Percentiles rank a stretch among this genome's conserved stretches.
Evolutionary conservation across 2,113 vertebrate genomes (phyloP).

Genomic region (Pluvialis apricaria): DNA sequence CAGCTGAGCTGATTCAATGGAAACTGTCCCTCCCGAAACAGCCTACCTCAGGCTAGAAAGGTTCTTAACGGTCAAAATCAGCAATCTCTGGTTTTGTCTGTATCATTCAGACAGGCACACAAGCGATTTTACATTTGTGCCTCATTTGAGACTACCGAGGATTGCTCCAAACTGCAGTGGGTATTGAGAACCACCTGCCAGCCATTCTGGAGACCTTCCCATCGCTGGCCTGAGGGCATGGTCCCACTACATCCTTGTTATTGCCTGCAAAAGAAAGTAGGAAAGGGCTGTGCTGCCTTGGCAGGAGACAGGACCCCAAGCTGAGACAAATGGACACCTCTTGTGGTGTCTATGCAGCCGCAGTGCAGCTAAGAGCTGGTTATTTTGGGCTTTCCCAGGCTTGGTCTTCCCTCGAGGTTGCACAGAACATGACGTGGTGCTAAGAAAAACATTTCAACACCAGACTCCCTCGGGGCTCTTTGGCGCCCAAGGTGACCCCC

Average conservation of each 20-base stretch:
- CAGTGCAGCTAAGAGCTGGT: background rate
- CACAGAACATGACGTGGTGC: background rate
- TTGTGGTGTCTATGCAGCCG: background rate
- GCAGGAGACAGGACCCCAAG: background rate
- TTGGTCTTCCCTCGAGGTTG: background rate
- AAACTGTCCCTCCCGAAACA: background rate
- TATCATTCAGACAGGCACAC: background rate
- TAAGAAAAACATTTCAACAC: background rate
- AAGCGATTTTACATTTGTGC: background rate
- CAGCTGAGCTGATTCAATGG: background rate
- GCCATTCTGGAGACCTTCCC: background rate
- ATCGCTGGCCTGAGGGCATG: background rate
- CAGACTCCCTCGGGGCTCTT: background rate
- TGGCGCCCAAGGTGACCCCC: background rate
- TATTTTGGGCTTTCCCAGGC: too few relatives aligned
- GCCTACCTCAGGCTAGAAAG: background rate
- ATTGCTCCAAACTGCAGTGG: accelerated
- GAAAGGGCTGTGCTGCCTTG: background rate
- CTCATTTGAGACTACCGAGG: background rate
- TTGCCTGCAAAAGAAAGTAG: background rate
- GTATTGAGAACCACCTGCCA: background rate
- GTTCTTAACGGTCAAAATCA: background rate
- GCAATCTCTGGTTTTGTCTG: background rate
- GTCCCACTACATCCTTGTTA: background rate
- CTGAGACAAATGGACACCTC: background rate